phyloP scores from a whole-genome alignment of 2,797 vertebrate species.

The Microtus agrestis region DNA sequence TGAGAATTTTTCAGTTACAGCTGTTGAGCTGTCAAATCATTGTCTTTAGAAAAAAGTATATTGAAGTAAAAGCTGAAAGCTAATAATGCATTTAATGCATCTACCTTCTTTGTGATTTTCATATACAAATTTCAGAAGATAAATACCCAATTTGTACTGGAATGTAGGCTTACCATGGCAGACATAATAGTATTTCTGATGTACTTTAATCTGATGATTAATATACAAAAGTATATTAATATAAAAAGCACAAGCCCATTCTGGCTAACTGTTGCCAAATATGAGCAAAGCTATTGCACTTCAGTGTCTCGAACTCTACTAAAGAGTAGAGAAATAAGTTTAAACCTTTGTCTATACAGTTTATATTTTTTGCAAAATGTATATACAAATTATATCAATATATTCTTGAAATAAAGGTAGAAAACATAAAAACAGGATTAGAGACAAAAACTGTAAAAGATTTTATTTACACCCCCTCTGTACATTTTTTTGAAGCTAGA shows the following conservation, averaged over 20 bases:
- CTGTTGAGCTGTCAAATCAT: conserved; percentile 69
- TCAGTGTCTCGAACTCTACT: conserved; percentile 70
- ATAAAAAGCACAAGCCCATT: not conserved
- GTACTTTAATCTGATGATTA: conserved; percentile 57
- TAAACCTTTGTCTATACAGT: conserved; percentile 50
- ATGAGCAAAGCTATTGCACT: conserved; percentile 66
- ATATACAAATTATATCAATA: conserved; percentile 61
- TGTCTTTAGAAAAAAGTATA: conserved; percentile 73
- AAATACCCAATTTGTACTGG: not conserved
- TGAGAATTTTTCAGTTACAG: conserved; percentile 72
- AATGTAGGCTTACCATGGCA: conserved; percentile 66
- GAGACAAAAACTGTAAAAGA: not conserved
- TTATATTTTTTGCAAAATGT: conserved; percentile 49
- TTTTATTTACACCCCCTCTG: conserved; percentile 20
- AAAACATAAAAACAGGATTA: conserved; percentile 65
- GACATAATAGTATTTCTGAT: conserved; percentile 51
- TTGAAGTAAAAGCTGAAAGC: conserved; percentile 68
- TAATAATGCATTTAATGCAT: conserved; percentile 61
- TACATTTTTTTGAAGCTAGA: conserved; percentile 59
- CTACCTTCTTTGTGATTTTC: conserved; percentile 76
- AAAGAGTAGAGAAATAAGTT: conserved; percentile 77
- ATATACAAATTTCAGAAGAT: conserved; percentile 76
- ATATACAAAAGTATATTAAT: conserved; percentile 58
- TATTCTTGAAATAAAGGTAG: conserved; percentile 62
- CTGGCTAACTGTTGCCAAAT: conserved; percentile 49